A percentile compares a stretch with the other conserved stretches of the same genome.
Evolutionary conservation across 2,888 invertebrate genomes (phyloP).

Genomic region (Agriotes lineatus): DNA sequence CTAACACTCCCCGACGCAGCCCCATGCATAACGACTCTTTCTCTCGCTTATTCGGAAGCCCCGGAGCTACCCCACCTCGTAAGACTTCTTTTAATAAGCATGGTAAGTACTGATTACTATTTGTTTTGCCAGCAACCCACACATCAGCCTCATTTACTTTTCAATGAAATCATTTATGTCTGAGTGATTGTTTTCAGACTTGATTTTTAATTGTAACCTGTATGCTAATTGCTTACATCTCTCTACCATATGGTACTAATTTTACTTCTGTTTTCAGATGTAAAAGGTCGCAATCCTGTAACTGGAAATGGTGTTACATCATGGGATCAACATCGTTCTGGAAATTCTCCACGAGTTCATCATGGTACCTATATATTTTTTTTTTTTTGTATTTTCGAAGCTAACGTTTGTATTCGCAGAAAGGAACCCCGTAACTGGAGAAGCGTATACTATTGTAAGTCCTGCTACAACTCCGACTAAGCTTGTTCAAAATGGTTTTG

Average conservation of each 20-base stretch:
- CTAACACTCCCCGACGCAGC: constrained; percentile 46
- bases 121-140: not conserved
- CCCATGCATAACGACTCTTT: constrained; percentile 61
- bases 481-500: constrained; percentile 57
- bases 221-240: too few species aligned
- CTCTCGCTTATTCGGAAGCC: constrained; percentile 62
- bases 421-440: constrained; percentile 65
- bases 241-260: not conserved
- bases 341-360: constrained; percentile 58
- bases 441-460: constrained; percentile 60
- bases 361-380: constrained; percentile 53
- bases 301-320: constrained; percentile 65
- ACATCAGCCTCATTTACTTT: not conserved
- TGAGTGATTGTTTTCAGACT: not conserved
- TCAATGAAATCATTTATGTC: not conserved
- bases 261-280: constrained; percentile 56
- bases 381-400: not conserved
- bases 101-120: constrained; percentile 51
- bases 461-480: constrained; percentile 61
- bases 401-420: constrained; percentile 51
- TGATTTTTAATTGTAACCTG: too few species aligned
- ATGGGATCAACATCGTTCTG: constrained; percentile 60
- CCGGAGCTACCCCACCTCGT: constrained; percentile 59
- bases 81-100: constrained; percentile 63
- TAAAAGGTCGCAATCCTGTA: constrained; percentile 64